Conservation (phyloP, 2,797 vertebrate genomes). For the Pelobates cultripes region DNA sequence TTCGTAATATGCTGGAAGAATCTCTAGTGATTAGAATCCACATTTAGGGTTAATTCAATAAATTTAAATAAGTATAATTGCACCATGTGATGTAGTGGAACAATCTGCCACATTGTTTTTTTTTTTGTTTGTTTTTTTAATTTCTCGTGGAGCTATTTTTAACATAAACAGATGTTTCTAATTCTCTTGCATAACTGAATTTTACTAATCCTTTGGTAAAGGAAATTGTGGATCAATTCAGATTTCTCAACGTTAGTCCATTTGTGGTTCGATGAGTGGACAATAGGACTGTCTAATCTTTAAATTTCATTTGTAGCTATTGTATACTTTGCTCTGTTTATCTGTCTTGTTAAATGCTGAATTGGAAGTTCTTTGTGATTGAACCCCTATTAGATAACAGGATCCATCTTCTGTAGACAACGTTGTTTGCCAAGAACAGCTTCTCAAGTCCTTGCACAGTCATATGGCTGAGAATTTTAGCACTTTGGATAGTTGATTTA, state of each 20-base stretch:
- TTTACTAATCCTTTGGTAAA: neutral
- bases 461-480: no score
- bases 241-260: neutral
- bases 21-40: no score
- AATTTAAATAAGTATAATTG: no score
- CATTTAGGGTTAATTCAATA: no score
- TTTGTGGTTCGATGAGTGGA: neutral
- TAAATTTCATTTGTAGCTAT: neutral
- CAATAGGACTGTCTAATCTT: neutral
- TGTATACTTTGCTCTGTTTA: neutral
- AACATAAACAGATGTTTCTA: neutral
- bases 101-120: no score
- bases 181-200: neutral
- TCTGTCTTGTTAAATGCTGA: neutral
- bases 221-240: neutral
- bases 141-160: neutral
- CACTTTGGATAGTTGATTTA: no score
- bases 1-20: no score
- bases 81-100: no score
- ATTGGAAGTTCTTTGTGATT: neutral
- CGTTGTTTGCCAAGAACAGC: neutral
- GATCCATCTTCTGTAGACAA: neutral
- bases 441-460: no score
- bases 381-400: neutral
- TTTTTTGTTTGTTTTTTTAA: no score